Evolutionary conservation across 2,113 vertebrate genomes (phyloP).

Genomic region (Eleginops maclovinus): DNA sequence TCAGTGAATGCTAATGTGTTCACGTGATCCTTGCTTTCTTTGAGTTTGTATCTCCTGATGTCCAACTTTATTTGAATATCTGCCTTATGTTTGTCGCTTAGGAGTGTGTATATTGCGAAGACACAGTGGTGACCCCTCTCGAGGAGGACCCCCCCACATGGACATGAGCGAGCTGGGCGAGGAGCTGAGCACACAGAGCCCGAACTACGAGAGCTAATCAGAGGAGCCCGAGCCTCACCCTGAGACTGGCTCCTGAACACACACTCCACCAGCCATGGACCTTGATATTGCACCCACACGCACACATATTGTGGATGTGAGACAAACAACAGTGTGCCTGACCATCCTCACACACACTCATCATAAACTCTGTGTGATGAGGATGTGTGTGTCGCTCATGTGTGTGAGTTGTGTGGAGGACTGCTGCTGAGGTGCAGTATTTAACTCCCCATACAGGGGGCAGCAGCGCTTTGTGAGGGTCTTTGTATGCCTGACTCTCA

Average conservation of each 20-base stretch:
- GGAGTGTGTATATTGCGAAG: conserved; percentile 92
- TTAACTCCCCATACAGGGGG: neutral
- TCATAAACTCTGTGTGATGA: conserved; percentile 28
- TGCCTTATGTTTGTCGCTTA: conserved; percentile 50
- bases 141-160: conserved; percentile 86
- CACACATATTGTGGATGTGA: too few species aligned
- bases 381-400: neutral
- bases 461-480: conserved; percentile 20
- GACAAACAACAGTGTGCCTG: too few species aligned
- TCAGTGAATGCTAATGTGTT: too few species aligned
- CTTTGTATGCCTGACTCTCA: neutral
- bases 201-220: conserved; percentile 64
- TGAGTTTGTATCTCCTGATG: too few species aligned
- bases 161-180: conserved; percentile 84
- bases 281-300: conserved; percentile 3
- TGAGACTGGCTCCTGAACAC: conserved; percentile 59
- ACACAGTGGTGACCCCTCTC: conserved; percentile 63
- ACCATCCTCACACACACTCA: conserved; percentile 17
- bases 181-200: conserved; percentile 77
- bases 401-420: conserved; percentile 10
- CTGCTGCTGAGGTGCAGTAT: conserved; percentile 28
- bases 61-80: neutral
- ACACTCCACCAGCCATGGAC: conserved; percentile 9
- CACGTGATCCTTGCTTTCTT: too few species aligned
- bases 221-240: conserved; percentile 36